These are phyloP conservation scores for Porites evermanni DNA, from an alignment of 92 coral and sea anemone genomes.

Conservation along the genomic window DNA sequence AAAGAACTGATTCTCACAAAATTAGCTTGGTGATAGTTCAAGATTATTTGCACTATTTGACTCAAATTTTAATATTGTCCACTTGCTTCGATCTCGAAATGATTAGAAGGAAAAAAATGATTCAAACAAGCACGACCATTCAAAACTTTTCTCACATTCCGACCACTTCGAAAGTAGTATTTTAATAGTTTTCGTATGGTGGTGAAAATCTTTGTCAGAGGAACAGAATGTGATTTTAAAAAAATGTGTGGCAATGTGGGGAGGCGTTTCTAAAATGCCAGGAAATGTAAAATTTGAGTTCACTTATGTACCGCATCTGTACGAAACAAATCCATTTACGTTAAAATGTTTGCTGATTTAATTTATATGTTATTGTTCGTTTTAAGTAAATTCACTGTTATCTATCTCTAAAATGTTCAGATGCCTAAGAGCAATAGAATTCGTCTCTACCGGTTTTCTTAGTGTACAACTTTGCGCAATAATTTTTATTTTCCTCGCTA, in stretches of 20 bases:
- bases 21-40: conserved; percentile 9
- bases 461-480: neutral
- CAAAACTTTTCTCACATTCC: neutral
- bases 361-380: conserved; percentile 39
- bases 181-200: neutral
- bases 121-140: conserved; percentile 21
- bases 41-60: conserved; percentile 37
- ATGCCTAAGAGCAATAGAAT: neutral
- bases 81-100: conserved; percentile 14
- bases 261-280: conserved; percentile 28
- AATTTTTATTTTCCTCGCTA: neutral
- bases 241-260: neutral
- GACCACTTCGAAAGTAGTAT: neutral
- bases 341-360: conserved; percentile 35
- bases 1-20: conserved; percentile 2
- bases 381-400: conserved; percentile 26
- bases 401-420: conserved; percentile 11
- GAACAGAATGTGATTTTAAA: neutral
- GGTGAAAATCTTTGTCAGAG: neutral
- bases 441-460: neutral
- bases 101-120: conserved; percentile 29
- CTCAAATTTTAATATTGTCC: conserved; percentile 38
- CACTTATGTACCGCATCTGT: conserved; percentile 16
- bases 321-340: conserved; percentile 31
- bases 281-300: conserved; percentile 10